Conservation (phyloP, 2,888 invertebrate species). For the Platycnemis pennipes region DNA sequence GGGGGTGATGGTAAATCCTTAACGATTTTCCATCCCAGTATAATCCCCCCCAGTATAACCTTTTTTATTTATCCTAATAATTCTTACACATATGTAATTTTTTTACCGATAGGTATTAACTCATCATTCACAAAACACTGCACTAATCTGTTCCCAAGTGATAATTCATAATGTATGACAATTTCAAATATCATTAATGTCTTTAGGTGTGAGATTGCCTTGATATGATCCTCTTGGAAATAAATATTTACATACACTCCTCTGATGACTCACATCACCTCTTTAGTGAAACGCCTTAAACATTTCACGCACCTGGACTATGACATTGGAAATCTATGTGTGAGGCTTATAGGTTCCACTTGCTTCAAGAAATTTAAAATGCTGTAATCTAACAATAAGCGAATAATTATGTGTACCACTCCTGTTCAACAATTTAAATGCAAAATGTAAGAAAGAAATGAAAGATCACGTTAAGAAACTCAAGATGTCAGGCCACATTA, state of each 20-base stretch:
- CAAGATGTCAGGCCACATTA: not conserved
- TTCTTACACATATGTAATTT: no score
- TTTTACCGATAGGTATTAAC: no score
- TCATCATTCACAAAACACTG: no score
- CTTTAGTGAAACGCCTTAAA: not conserved
- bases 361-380: not conserved
- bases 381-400: not conserved
- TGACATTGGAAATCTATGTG: not conserved
- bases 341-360: not conserved
- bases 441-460: not conserved
- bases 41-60: not conserved
- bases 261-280: not conserved
- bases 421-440: not conserved
- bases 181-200: not conserved
- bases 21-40: not conserved
- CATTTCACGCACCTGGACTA: not conserved
- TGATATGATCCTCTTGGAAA: not conserved
- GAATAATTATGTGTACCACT: not conserved
- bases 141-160: no score
- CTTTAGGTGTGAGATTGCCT: not conserved
- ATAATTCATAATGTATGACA: not conserved
- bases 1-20: no score
- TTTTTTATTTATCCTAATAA: not conserved
- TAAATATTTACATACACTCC: not conserved
- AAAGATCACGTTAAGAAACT: not conserved